Conservation (phyloP, 2,888 invertebrate genomes). For the Athalia cordata region DNA sequence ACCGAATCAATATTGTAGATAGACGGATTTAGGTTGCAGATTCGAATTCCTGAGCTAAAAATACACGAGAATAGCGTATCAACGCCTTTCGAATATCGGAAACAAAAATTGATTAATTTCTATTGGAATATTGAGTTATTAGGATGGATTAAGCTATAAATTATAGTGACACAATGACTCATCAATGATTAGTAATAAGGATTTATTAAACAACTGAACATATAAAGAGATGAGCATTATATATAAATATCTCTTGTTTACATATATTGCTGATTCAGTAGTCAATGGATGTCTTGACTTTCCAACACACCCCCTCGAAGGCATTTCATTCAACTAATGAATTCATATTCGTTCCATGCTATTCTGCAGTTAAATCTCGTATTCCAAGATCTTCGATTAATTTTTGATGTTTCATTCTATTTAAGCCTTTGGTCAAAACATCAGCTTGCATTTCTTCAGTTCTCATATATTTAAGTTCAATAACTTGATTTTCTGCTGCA, state of each 20-base stretch:
- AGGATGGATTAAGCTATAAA: too few relatives aligned
- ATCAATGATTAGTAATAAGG: too few relatives aligned
- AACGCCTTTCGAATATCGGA: too few relatives aligned
- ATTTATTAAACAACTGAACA: constrained; percentile 3
- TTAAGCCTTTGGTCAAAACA: constrained; percentile 43
- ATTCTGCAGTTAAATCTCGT: background rate
- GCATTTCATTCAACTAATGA: background rate
- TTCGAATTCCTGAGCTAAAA: too few relatives aligned
- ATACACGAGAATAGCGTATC: too few relatives aligned
- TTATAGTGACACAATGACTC: too few relatives aligned
- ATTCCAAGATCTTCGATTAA: constrained; percentile 20
- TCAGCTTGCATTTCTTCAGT: constrained; percentile 45
- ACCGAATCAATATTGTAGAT: too few relatives aligned
- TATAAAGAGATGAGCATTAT: background rate
- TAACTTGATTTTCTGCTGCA: background rate
- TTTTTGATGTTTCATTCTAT: constrained; percentile 15
- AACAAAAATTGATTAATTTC: too few relatives aligned
- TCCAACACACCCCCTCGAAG: constrained; percentile 16
- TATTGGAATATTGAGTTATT: too few relatives aligned
- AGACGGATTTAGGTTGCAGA: too few relatives aligned
- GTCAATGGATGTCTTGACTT: constrained; percentile 7
- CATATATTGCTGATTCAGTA: too few relatives aligned
- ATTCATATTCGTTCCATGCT: background rate
- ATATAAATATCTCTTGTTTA: too few relatives aligned
- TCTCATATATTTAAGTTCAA: constrained; percentile 30